Evolutionary conservation across 2,113 vertebrate species (phyloP).

Genomic region (Brienomyrus longianalis): DNA sequence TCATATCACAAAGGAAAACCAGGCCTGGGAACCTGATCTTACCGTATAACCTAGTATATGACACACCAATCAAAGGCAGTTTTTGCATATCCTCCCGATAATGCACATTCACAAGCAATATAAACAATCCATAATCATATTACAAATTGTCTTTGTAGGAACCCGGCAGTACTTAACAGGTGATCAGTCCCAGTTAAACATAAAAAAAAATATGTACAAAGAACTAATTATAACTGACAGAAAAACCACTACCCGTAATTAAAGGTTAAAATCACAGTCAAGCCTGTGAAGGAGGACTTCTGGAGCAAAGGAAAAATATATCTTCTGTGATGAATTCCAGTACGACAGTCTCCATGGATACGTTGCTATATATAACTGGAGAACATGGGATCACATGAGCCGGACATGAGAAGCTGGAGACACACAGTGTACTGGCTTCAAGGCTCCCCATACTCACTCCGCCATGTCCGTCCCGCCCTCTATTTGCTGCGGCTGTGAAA

Average conservation of each 20-base stretch:
- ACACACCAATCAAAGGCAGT: not conserved
- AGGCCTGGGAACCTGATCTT: not conserved
- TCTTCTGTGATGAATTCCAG: not conserved
- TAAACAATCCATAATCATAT: not conserved
- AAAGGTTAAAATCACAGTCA: not conserved
- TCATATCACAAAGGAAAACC: not conserved
- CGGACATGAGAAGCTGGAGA: not conserved
- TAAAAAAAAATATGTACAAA: not conserved
- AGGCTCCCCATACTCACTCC: not conserved
- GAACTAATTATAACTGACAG: not conserved
- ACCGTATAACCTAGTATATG: not conserved
- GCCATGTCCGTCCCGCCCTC: not conserved
- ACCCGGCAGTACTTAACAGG: not conserved
- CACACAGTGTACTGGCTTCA: too few relatives aligned
- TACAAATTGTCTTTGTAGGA: not conserved
- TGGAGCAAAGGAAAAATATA: not conserved
- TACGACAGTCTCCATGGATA: not conserved
- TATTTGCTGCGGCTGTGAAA: slow-evolving; percentile 72
- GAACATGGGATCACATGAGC: not conserved
- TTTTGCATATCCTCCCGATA: not conserved
- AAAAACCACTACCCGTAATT: not conserved
- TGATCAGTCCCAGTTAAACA: not conserved
- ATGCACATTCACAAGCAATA: not conserved
- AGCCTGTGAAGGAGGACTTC: not conserved
- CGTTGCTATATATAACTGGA: not conserved